Evolutionary conservation across 2,888 invertebrate genomes (phyloP).

Genomic region (Andrena hattorfiana): DNA sequence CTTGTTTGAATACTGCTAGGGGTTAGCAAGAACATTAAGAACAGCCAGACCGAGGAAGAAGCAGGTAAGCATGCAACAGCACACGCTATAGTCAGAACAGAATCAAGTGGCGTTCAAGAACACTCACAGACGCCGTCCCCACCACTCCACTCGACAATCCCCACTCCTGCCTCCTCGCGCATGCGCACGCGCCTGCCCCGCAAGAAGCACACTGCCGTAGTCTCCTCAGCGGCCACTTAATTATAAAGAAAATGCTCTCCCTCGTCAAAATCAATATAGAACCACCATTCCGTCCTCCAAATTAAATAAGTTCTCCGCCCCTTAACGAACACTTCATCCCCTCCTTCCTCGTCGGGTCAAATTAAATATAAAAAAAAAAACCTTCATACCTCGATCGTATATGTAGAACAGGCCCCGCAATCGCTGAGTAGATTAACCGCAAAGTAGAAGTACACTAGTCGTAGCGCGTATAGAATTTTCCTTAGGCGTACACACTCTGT

Average conservation of each 20-base stretch:
- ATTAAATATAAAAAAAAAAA: background rate
- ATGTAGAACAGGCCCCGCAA: slow-evolving; percentile 60
- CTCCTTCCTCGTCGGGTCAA: too few species aligned
- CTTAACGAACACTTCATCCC: too few species aligned
- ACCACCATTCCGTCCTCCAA: too few species aligned
- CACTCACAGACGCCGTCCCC: background rate
- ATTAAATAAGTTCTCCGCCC: too few species aligned
- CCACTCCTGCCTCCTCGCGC: background rate
- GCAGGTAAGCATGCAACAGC: too few species aligned
- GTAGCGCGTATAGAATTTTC: slow-evolving; percentile 52
- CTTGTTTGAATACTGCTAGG: too few species aligned
- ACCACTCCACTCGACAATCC: background rate
- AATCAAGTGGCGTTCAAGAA: background rate
- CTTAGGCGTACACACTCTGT: slow-evolving; percentile 63
- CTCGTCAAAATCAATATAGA: too few species aligned
- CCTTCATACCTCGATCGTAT: slow-evolving; percentile 68
- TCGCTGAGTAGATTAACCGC: slow-evolving; percentile 60
- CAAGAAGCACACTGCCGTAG: background rate
- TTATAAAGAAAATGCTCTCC: background rate
- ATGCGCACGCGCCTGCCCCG: background rate
- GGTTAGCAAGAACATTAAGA: background rate
- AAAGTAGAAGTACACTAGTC: slow-evolving; percentile 62
- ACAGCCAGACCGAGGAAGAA: too few species aligned
- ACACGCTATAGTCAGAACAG: background rate
- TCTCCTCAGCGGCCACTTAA: background rate